Conservation (phyloP, 2,888 invertebrate species). For the Tipula confusa region DNA sequence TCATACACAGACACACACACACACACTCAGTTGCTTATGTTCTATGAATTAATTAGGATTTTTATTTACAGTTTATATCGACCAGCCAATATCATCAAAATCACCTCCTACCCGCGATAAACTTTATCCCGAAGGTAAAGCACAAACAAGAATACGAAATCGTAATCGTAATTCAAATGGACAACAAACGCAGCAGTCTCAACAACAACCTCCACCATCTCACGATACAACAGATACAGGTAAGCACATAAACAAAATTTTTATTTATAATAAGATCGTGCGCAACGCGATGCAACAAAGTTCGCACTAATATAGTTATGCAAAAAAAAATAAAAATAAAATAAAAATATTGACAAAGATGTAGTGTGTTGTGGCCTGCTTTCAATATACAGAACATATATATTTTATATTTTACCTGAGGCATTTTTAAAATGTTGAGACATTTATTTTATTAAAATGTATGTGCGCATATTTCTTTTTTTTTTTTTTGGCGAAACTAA, state of each 20-base stretch:
- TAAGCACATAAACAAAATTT: constrained; percentile 35
- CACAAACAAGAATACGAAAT: constrained; percentile 54
- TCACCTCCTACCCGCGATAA: constrained; percentile 77
- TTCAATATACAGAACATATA: not conserved
- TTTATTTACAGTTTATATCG: constrained; percentile 56
- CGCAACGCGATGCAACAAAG: not conserved
- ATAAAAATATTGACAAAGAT: not conserved
- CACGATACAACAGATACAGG: constrained; percentile 39
- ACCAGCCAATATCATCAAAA: constrained; percentile 69
- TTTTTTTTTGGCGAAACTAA: not conserved
- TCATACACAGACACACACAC: too few relatives aligned
- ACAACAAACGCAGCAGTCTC: not conserved
- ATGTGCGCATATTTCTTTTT: too few relatives aligned
- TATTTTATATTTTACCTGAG: not conserved
- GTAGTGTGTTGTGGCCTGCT: not conserved
- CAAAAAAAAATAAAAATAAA: not conserved
- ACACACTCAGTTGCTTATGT: too few relatives aligned
- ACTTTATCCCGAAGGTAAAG: constrained; percentile 70
- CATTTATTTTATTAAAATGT: not conserved
- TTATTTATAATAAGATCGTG: not conserved
- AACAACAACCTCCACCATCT: constrained; percentile 35
- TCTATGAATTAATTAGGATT: not conserved
- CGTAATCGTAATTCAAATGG: constrained; percentile 37
- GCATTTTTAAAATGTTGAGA: not conserved
- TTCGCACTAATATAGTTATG: not conserved